Evolutionary conservation across 2,797 vertebrate species (phyloP).

Genomic region (Megaceryle alcyon): DNA sequence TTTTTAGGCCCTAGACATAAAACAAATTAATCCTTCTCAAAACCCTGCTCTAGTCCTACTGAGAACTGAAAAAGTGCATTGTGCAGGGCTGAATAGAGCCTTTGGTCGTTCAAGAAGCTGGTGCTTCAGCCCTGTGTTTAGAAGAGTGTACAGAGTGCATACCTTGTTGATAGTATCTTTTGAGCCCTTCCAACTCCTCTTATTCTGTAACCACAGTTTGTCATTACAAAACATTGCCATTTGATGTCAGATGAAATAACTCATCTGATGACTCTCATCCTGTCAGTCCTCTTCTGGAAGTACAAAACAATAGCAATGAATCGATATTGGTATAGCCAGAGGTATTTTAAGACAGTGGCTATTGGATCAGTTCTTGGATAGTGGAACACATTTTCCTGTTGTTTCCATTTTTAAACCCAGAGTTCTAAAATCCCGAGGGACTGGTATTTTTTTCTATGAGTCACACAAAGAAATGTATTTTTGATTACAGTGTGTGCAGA

Average conservation of each 20-base stretch:
- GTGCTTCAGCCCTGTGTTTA: background rate
- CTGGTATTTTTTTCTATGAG: background rate
- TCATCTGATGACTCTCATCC: background rate
- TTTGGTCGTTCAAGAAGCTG: background rate
- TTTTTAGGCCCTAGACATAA: background rate
- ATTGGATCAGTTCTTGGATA: background rate
- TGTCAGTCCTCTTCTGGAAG: background rate
- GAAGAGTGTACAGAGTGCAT: background rate
- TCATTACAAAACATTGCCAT: background rate
- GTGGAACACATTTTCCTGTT: background rate
- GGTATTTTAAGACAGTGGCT: background rate
- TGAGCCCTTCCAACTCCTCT: background rate
- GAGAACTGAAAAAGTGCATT: background rate
- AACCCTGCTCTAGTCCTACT: background rate
- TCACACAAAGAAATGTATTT: background rate
- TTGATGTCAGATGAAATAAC: background rate
- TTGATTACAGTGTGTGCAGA: background rate
- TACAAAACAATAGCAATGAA: background rate
- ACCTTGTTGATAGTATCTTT: background rate
- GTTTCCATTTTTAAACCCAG: slow-evolving; percentile 1
- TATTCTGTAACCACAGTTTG: background rate
- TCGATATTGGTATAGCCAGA: background rate
- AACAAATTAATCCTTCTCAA: background rate
- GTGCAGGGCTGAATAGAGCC: background rate
- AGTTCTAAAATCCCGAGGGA: background rate